These are phyloP conservation scores for Arrhamphus sclerolepis DNA, from an alignment of 2,797 vertebrate species.

Conservation along the genomic window DNA sequence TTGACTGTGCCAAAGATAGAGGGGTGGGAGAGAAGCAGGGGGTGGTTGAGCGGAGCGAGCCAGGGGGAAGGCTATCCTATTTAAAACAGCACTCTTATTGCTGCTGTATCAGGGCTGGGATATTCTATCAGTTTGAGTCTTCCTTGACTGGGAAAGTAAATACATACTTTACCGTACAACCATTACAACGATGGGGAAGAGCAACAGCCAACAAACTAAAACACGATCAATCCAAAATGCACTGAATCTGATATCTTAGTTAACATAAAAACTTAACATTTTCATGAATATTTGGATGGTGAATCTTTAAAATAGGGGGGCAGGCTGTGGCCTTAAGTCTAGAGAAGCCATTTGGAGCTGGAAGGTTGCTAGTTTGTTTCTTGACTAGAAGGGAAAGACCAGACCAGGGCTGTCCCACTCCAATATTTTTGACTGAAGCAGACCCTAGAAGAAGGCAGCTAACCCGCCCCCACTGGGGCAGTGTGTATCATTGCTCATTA, in stretches of 20 bases:
- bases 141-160: constrained; percentile 47
- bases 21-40: constrained; percentile 33
- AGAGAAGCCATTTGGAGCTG: background rate
- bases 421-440: background rate
- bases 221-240: constrained; percentile 3
- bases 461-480: background rate
- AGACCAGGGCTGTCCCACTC: background rate
- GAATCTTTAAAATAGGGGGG: background rate
- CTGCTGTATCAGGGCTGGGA: constrained; percentile 49
- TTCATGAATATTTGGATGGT: background rate
- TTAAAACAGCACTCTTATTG: constrained; percentile 73
- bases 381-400: background rate
- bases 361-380: background rate
- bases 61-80: constrained; percentile 61
- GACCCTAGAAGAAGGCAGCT: background rate
- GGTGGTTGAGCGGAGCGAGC: constrained; percentile 10
- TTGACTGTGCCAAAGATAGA: constrained; percentile 75
- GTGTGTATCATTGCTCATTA: background rate
- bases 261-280: background rate
- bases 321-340: background rate
- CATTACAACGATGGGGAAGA: constrained; percentile 6
- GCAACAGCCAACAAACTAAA: background rate
- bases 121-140: constrained; percentile 53
- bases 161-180: constrained; percentile 25
- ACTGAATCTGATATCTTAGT: background rate